Evolutionary conservation across 1,140 invertebrate species (phyloP), one percentile per base, ranked within the genome.

Genomic region (Drosophila yakuba): DNA sequence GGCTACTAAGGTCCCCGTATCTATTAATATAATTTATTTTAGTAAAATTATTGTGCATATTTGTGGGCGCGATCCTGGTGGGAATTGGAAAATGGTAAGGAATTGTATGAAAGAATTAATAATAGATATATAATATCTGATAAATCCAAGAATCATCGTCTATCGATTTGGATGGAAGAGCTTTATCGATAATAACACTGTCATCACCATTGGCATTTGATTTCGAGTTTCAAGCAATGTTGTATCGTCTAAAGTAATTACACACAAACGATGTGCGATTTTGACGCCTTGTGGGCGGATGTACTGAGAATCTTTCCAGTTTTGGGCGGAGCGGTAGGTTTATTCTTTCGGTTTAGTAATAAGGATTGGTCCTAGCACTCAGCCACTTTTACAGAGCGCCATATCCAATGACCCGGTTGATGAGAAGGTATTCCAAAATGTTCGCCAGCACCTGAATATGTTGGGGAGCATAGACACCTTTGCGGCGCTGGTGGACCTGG

Each of bases 241-340:
- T 50, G 25, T 35, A 35, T 43, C 66, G 25, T 43, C 54, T 20
- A 56, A 45, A 35, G 44, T 23, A 63, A 38, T 14, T 23, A 10
- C 28, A 15, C 4, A 35, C 35, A 44, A 67, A 86, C 78, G 60
- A 85, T 85, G 81, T 51, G 57, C 47, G 78, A 86, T 54, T 75
- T 90, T 43, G 67, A 66, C 48, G 36, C 12, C 3, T 35, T 90
- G 38, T 90, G 86, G 88, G 23, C 50, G 7, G 62, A 90, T 43
- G 74, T 77, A 0, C n/a, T 67, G 1, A 73, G 83, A 68, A 75
- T 90, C 48, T 90, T 90, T 56, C 86, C 86, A 28, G 67, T 88
- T 41, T 47, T 90, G 15, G 50, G 73, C 38, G 80, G 88, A 14
- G 60, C 52, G 28, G 88, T 90, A 57, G 44, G 75, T 61, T n/a